Conservation (phyloP, 2,113 vertebrate genomes). For the Clarias magur region DNA sequence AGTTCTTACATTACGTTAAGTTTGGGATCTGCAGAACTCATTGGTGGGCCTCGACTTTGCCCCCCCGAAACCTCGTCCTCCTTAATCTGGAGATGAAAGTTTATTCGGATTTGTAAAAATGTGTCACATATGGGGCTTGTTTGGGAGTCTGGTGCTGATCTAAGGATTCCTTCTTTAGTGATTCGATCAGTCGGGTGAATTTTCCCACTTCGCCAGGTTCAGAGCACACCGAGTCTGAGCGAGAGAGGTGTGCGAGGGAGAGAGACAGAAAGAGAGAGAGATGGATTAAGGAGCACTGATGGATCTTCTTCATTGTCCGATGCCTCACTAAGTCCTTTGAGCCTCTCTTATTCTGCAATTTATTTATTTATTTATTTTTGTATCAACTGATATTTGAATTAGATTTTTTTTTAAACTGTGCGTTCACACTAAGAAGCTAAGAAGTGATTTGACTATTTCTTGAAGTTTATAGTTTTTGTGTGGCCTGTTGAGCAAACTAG, state of each 20-base stretch:
- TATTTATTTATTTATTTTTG: background rate
- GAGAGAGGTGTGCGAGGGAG: constrained; percentile 9
- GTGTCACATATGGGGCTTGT: constrained; percentile 73
- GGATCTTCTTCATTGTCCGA: constrained; percentile 4
- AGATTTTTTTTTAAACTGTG: background rate
- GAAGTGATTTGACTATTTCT: background rate
- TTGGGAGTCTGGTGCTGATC: constrained; percentile 71
- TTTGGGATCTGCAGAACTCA: constrained; percentile 42
- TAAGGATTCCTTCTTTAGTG: constrained; percentile 68
- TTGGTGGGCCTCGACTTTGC: constrained; percentile 57
- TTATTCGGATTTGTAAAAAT: constrained; percentile 76
- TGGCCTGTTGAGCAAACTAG: background rate
- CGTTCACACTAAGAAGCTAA: background rate
- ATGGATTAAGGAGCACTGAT: constrained; percentile 14
- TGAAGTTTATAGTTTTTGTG: background rate
- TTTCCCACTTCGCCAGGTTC: constrained; percentile 75
- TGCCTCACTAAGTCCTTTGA: background rate
- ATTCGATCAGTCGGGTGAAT: constrained; percentile 73
- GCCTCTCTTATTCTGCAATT: background rate
- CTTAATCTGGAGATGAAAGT: constrained; percentile 71
- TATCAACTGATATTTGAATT: background rate
- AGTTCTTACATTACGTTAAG: constrained; percentile 44
- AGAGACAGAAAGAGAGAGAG: background rate
- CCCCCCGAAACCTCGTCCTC: constrained; percentile 46
- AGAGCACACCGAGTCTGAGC: constrained; percentile 65